These are phyloP conservation scores for Daktulosphaira vitifoliae DNA, from an alignment of 1,140 invertebrate species.

Conservation along the genomic window DNA sequence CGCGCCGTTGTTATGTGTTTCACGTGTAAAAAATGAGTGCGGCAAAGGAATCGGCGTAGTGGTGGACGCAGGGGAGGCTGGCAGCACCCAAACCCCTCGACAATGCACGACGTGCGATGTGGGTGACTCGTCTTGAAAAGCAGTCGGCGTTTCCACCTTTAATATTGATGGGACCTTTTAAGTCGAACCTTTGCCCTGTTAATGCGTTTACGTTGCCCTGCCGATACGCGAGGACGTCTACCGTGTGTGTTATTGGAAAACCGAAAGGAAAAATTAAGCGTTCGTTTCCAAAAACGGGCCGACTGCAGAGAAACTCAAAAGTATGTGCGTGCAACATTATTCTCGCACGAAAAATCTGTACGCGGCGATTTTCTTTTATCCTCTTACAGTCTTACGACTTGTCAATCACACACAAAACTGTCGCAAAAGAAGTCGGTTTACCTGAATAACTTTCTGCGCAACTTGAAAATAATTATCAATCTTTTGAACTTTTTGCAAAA, in stretches of 20 bases:
- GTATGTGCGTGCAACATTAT: no score
- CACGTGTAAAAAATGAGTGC: background rate
- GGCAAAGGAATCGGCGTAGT: background rate
- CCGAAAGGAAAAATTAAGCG: background rate
- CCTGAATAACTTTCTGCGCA: no score
- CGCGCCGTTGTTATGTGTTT: background rate
- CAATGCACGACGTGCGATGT: background rate
- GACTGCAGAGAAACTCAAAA: no score
- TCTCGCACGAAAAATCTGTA: no score
- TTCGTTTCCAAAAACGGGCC: no score
- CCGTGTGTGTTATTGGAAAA: background rate
- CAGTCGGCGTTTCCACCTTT: background rate
- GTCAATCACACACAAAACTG: no score
- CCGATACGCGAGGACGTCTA: no score
- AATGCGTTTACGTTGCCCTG: background rate
- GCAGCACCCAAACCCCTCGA: background rate
- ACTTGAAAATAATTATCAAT: no score
- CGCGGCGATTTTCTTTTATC: no score
- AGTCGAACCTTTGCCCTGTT: background rate
- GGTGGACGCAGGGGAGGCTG: background rate
- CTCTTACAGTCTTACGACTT: no score
- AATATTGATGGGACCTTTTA: slow-evolving; percentile 19
- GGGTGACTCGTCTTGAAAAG: background rate
- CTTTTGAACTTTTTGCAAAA: no score
- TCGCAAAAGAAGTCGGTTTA: no score